Evolutionary conservation across 2,888 invertebrate genomes (phyloP).

Genomic region (Cheilosia grossa): DNA sequence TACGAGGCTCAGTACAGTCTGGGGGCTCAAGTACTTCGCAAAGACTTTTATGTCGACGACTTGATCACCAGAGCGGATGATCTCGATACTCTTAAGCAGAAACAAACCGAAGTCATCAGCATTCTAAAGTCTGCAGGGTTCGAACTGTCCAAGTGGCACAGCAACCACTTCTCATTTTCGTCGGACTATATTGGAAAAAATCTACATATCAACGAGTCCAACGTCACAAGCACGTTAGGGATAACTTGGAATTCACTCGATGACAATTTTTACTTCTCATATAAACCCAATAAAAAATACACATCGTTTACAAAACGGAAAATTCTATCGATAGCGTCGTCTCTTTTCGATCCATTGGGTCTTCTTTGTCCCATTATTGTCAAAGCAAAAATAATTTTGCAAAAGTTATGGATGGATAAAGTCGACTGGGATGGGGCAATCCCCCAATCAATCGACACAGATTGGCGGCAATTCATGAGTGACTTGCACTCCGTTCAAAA

Average conservation of each 20-base stretch:
- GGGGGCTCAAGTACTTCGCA: conserved; percentile 38
- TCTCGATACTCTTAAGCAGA: neutral
- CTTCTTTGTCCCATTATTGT: neutral
- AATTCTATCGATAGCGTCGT: conserved; percentile 13
- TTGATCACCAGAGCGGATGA: conserved; percentile 5
- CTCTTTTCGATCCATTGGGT: neutral
- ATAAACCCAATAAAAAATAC: conserved; percentile 9
- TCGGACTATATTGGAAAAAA: conserved; percentile 6
- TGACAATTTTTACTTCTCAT: conserved; percentile 42
- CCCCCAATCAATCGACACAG: neutral
- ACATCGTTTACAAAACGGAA: conserved; percentile 7
- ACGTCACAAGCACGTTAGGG: conserved; percentile 52
- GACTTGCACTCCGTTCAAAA: neutral
- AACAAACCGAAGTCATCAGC: neutral
- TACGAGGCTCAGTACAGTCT: conserved; percentile 33
- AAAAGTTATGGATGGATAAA: neutral
- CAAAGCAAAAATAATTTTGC: neutral
- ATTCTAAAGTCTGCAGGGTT: neutral
- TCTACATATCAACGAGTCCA: conserved; percentile 29
- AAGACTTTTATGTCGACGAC: conserved; percentile 59
- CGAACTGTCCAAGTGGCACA: conserved; percentile 30
- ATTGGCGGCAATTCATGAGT: neutral
- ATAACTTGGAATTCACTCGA: conserved; percentile 44
- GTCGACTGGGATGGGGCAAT: neutral
- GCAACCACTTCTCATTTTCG: neutral